Evolutionary conservation across 2,113 vertebrate genomes (phyloP).

Genomic region (Pipra filicauda): DNA sequence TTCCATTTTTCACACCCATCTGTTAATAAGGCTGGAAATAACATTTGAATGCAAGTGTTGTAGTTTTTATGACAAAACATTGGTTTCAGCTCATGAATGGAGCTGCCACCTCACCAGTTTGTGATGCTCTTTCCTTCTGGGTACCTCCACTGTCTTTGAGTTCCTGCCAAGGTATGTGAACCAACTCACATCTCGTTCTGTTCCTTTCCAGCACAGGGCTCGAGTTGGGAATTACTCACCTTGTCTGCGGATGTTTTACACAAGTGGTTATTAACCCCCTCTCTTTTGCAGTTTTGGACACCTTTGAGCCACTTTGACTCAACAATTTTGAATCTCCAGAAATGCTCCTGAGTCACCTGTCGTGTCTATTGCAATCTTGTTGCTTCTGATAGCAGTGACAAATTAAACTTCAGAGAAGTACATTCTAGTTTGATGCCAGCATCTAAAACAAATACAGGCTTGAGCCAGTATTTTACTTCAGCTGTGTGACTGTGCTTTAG

Average conservation of each 20-base stretch:
- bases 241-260: not conserved
- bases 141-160: not conserved
- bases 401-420: not conserved
- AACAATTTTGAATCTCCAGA: not conserved
- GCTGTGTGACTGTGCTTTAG: not conserved
- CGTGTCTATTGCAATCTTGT: not conserved
- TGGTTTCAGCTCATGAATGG: not conserved
- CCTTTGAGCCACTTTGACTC: not conserved
- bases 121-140: not conserved
- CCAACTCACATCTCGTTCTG: not conserved
- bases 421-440: not conserved
- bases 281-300: not conserved
- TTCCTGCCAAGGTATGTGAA: not conserved
- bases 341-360: not conserved
- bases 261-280: not conserved
- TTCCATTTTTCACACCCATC: constrained; percentile 14
- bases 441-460: not conserved
- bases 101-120: not conserved
- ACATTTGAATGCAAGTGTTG: not conserved
- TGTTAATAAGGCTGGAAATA: constrained; percentile 8
- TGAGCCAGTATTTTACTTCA: not conserved
- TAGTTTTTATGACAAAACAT: not conserved
- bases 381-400: not conserved
- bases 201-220: not conserved
- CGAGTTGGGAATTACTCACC: not conserved